Conservation (phyloP, 1,140 invertebrate genomes). For the Acyrthosiphon pisum region DNA sequence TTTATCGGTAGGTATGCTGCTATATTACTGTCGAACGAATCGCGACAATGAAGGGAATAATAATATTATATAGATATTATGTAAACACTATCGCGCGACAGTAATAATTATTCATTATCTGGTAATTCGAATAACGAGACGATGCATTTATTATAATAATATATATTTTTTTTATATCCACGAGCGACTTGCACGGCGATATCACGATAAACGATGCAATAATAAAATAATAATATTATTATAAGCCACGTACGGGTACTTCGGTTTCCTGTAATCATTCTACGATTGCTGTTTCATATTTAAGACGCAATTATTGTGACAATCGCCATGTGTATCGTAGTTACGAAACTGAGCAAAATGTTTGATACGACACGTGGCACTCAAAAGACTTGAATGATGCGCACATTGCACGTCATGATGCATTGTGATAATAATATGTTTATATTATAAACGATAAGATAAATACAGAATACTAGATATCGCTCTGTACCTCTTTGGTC, state of each 20-base stretch:
- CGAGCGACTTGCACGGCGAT: not conserved
- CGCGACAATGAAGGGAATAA: not conserved
- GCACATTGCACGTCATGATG: not conserved
- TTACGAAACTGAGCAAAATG: not conserved
- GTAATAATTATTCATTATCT: not conserved
- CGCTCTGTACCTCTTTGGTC: too few relatives aligned
- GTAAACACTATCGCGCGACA: not conserved
- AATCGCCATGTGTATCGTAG: not conserved
- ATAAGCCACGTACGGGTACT: not conserved
- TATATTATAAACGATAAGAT: not conserved
- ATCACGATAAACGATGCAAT: not conserved
- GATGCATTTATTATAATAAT: not conserved
- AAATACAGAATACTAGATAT: not conserved
- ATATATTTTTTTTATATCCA: not conserved
- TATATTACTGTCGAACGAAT: not conserved
- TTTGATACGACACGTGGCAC: not conserved
- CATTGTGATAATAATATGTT: not conserved
- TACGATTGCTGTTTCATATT: not conserved
- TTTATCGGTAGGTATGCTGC: not conserved
- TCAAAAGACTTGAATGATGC: not conserved
- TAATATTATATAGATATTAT: not conserved
- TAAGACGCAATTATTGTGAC: not conserved
- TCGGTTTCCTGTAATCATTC: not conserved
- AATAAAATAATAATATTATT: not conserved
- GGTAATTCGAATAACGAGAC: not conserved